Evolutionary conservation across 2,888 invertebrate species (phyloP).

Genomic region (Slavum lentiscoides): DNA sequence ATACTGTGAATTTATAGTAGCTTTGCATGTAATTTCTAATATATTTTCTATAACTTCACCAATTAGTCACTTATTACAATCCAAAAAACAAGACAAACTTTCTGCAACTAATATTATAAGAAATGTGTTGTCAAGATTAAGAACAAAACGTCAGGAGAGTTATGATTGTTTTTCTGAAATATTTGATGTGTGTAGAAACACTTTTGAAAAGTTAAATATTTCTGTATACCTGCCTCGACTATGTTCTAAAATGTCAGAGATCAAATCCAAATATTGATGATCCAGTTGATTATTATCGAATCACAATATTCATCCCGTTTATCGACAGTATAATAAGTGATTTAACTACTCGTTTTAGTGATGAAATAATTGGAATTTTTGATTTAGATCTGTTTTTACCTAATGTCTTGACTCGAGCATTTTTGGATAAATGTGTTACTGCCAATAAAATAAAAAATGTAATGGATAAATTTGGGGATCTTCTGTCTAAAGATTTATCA

Average conservation of each 20-base stretch:
- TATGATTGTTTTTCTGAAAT: neutral
- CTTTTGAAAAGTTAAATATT: constrained; percentile 11
- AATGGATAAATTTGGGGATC: neutral
- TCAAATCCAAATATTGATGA: constrained; percentile 14
- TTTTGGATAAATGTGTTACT: constrained; percentile 1
- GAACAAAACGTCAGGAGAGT: neutral
- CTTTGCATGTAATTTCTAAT: neutral
- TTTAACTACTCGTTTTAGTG: neutral
- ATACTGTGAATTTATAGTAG: constrained; percentile 24
- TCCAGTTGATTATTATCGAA: constrained; percentile 5
- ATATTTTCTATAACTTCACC: neutral
- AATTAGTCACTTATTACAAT: constrained; percentile 7
- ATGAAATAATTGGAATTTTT: neutral
- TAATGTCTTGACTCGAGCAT: neutral
- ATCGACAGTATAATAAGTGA: neutral
- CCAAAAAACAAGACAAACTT: neutral
- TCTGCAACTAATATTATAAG: constrained; percentile 8
- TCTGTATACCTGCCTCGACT: neutral
- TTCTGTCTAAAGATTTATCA: neutral
- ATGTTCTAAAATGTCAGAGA: neutral
- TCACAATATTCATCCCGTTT: constrained; percentile 9
- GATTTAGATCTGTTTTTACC: neutral
- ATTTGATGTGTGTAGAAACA: constrained; percentile 7
- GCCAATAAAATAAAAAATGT: neutral
- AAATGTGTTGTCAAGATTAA: constrained; percentile 3